Base-by-base conservation (phyloP, 2,888 invertebrate species). In the Eristalinus aeneus region DNA sequence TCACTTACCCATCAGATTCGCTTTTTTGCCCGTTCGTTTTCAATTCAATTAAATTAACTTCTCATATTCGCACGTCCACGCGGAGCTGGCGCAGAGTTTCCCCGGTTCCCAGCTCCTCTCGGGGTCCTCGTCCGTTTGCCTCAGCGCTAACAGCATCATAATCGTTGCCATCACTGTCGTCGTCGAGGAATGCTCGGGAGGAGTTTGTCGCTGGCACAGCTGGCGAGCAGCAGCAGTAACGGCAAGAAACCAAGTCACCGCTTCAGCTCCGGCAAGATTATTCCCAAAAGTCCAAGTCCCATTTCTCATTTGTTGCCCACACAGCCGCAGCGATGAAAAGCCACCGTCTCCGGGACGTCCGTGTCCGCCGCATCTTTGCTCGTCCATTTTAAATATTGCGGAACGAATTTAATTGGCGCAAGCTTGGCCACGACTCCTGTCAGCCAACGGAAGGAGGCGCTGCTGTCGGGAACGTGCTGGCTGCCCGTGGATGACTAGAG, bases 361-460 rank as follows among this genome's bases (percentile, higher is more conserved):
- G 54, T 72, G 74, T 77, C 77, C 79, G 77, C 77, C 79, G 69
- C 81, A 81, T 77, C 81, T 73, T 73, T 72, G 4, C 81, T 76
- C 72, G 76, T 69, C 46, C 46, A 39, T 74, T 75, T 74, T 64
- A 65, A 71, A 60, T 74, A 79, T 46, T 73, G 76, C 68, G 81
- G 76, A 81, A 58, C 71, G 74, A 74, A 82, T 86, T 86, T 86
- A 86, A 86, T 86, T 86, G 86, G 86, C 86, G 86, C 78, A 82
- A 86, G 86, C 74, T 86, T 86, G 82, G 82, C 71, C 86, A 82
- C 82, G 82, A 67, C 74, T 86, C 77, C 74, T 86, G 86, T 82
- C 82, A 86, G 76, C 78, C 34, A 67, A 23, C 71, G 65, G 58
- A 39, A 69, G 67, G 23, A 34, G 71, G 27, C 12, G 36, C 2